phyloP scores from a whole-genome alignment of 1,140 invertebrate species.

The Dufourea novaeangliae region DNA sequence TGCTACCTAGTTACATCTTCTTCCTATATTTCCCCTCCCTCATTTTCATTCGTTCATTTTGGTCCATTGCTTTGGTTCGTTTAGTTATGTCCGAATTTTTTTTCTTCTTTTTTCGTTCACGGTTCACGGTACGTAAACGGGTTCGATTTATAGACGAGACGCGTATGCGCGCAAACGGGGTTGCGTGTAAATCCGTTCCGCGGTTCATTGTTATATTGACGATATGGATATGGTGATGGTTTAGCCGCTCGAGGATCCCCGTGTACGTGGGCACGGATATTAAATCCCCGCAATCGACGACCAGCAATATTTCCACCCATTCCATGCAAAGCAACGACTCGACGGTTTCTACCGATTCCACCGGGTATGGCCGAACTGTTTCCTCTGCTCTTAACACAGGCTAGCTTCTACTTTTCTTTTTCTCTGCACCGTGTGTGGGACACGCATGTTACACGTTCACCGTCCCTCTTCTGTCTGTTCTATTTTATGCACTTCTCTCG shows the following conservation, averaged over 20 bases:
- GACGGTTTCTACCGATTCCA: slow-evolving; percentile 81
- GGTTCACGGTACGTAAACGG: too few relatives aligned
- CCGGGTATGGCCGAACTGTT: slow-evolving; percentile 78
- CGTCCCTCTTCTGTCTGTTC: background rate
- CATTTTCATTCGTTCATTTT: background rate
- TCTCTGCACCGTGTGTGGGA: background rate
- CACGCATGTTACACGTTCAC: background rate
- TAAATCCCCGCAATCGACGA: slow-evolving; percentile 80
- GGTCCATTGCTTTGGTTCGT: background rate
- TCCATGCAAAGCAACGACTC: slow-evolving; percentile 81
- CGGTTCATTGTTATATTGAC: slow-evolving; percentile 37
- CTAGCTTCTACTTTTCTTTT: slow-evolving; percentile 7
- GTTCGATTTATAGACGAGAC: background rate
- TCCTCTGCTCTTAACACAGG: slow-evolving; percentile 50
- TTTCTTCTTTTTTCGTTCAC: background rate
- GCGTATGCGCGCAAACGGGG: background rate
- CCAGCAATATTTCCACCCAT: slow-evolving; percentile 81
- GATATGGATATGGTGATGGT: slow-evolving; percentile 72
- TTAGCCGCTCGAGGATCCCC: slow-evolving; percentile 82
- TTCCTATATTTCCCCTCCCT: background rate
- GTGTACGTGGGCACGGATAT: slow-evolving; percentile 81
- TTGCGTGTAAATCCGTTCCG: background rate
- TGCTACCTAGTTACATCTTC: background rate
- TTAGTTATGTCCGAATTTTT: background rate
- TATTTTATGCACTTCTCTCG: too few relatives aligned